A percentile compares a stretch with the other conserved stretches of the same genome.
Conservation (phyloP, 2,113 vertebrate species). For the Alligator mississippiensis region DNA sequence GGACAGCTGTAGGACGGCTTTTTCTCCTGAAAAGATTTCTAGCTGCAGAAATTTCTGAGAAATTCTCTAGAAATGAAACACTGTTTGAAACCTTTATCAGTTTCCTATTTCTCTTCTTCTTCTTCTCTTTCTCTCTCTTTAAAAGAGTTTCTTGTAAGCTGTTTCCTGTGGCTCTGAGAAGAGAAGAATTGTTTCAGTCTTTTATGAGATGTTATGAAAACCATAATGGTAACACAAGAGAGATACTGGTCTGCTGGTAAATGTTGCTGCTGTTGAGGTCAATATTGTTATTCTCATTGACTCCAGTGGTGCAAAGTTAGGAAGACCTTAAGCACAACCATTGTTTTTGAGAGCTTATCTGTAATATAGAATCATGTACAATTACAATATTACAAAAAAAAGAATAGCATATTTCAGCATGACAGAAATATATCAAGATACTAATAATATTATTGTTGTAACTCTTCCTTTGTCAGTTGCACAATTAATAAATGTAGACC, state of each 20-base stretch:
- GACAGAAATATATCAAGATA: neutral
- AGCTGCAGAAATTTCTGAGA: too few species aligned
- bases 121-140: neutral
- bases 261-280: neutral
- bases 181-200: neutral
- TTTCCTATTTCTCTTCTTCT: neutral
- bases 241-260: neutral
- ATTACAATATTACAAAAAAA: neutral
- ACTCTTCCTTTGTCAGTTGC: conserved; percentile 9
- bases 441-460: neutral
- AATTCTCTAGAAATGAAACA: too few species aligned
- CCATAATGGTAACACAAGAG: neutral
- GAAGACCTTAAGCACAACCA: neutral
- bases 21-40: too few species aligned
- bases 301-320: neutral
- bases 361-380: neutral
- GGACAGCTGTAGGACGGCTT: too few species aligned
- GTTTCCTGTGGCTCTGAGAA: neutral
- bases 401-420: conserved; percentile 15
- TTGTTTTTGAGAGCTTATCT: neutral
- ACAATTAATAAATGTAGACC: conserved; percentile 5
- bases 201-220: neutral
- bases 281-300: neutral
- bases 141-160: neutral
- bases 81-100: too few species aligned